These are phyloP conservation scores for Phrynosoma blainvillii DNA, from an alignment of 2,113 vertebrate species.

Conservation along the genomic window DNA sequence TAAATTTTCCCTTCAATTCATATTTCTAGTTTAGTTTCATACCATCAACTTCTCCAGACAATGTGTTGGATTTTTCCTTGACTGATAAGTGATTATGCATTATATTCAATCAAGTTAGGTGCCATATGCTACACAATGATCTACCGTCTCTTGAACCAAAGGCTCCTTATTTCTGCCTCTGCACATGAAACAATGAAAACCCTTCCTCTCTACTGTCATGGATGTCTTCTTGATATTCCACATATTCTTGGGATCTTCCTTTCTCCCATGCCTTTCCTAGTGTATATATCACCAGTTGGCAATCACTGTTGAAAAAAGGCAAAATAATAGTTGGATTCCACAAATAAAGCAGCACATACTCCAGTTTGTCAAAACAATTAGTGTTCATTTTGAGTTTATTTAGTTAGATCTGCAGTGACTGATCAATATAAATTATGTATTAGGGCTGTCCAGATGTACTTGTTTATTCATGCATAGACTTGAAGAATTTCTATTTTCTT, in stretches of 20 bases:
- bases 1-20: rapidly evolving
- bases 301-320: conserved; percentile 59
- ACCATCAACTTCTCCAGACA: not conserved
- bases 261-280: not conserved
- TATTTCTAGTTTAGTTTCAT: conserved; percentile 38
- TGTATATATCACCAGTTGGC: conserved; percentile 54
- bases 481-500: conserved; percentile 77
- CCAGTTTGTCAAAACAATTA: conserved; percentile 90
- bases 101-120: not conserved
- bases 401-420: conserved; percentile 82
- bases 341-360: conserved; percentile 65
- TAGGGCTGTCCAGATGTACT: conserved; percentile 88
- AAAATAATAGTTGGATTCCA: conserved; percentile 43
- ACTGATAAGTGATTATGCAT: not conserved
- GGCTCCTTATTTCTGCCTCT: conserved; percentile 44
- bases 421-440: conserved; percentile 95
- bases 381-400: conserved; percentile 85
- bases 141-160: conserved; percentile 18
- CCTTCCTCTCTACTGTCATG: conserved; percentile 34
- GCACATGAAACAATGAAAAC: conserved; percentile 45
- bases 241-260: conserved; percentile 46
- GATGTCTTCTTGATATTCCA: conserved; percentile 62
- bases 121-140: not conserved
- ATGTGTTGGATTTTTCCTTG: conserved; percentile 11
- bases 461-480: conserved; percentile 90